Conservation (phyloP, 2,888 invertebrate species). For the Boloria euphrosyne region DNA sequence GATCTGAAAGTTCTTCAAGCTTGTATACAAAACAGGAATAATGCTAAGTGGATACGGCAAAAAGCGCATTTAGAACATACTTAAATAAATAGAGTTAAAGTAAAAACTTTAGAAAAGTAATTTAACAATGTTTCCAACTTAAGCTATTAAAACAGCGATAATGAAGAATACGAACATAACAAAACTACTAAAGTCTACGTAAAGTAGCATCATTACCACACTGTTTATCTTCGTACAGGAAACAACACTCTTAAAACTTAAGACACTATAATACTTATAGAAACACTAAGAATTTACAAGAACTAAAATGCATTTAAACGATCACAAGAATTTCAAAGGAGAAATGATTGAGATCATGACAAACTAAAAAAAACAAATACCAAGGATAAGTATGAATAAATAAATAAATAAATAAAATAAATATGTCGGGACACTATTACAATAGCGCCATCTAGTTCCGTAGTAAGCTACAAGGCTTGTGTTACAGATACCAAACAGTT, state of each 20-base stretch:
- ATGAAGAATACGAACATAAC: background rate
- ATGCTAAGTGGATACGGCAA: no score
- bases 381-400: no score
- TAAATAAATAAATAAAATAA: no score
- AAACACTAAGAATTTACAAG: slow-evolving; percentile 9
- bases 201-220: slow-evolving; percentile 16
- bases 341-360: slow-evolving; percentile 1
- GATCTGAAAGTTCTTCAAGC: no score
- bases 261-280: slow-evolving; percentile 13
- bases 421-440: no score
- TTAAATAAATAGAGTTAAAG: background rate
- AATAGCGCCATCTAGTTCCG: no score
- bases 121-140: slow-evolving; percentile 1
- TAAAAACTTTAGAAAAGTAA: slow-evolving; percentile 7
- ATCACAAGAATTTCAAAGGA: slow-evolving; percentile 7
- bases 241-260: slow-evolving; percentile 18
- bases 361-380: no score
- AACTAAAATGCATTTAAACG: slow-evolving; percentile 7
- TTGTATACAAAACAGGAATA: no score
- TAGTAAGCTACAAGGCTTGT: no score
- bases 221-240: slow-evolving; percentile 17
- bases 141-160: slow-evolving; percentile 9
- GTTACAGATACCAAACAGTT: no score
- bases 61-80: background rate
- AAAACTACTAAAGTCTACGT: slow-evolving; percentile 5